Conservation (phyloP, 2,888 invertebrate species). For the Plebejus melissa region DNA sequence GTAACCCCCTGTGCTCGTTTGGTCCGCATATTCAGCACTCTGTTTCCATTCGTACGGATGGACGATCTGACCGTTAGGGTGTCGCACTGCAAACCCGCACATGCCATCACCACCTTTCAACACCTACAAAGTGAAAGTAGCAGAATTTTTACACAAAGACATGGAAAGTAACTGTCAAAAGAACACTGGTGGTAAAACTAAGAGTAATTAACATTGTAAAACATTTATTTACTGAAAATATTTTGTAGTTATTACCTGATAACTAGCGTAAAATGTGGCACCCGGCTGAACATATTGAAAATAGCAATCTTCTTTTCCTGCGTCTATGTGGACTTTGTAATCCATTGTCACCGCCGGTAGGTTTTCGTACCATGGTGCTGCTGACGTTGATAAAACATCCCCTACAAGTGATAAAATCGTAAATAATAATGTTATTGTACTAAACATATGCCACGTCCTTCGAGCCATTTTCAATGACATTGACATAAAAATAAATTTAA, state of each 20-base stretch:
- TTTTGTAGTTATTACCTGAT: slow-evolving; percentile 83
- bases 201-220: background rate
- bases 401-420: slow-evolving; percentile 71
- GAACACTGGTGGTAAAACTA: background rate
- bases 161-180: background rate
- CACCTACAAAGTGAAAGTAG: slow-evolving; percentile 78
- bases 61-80: slow-evolving; percentile 90
- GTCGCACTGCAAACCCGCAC: slow-evolving; percentile 94
- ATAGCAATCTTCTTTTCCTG: slow-evolving; percentile 96
- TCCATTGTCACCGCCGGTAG: slow-evolving; percentile 96
- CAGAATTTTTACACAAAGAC: background rate
- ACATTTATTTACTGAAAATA: slow-evolving; percentile 30
- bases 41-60: slow-evolving; percentile 95
- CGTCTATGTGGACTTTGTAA: slow-evolving; percentile 96
- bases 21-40: slow-evolving; percentile 93
- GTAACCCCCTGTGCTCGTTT: slow-evolving; percentile 88
- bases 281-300: slow-evolving; percentile 95
- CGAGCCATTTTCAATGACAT: slow-evolving; percentile 61
- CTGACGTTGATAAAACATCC: slow-evolving; percentile 72
- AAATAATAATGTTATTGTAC: slow-evolving; percentile 66
- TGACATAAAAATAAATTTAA: slow-evolving; percentile 32
- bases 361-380: slow-evolving; percentile 90
- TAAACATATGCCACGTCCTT: slow-evolving; percentile 77
- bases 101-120: slow-evolving; percentile 95
- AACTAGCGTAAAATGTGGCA: slow-evolving; percentile 95